Percentiles rank a stretch among this genome's conserved stretches.
Conservation (phyloP, 2,797 vertebrate genomes). For the Limosa lapponica region DNA sequence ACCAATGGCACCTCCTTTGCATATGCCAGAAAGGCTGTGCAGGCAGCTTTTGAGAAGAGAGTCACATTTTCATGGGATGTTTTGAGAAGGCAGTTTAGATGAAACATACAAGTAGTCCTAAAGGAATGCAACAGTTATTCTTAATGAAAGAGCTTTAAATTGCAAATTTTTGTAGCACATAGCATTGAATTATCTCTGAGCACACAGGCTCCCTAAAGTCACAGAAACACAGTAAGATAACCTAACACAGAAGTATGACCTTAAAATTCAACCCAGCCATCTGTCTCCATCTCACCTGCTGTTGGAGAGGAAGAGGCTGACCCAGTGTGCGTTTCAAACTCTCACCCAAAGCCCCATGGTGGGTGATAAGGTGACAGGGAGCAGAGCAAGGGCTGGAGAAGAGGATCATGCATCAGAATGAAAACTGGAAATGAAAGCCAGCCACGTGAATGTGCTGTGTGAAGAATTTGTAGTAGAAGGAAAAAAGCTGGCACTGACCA, state of each 20-base stretch:
- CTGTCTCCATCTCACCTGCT: background rate
- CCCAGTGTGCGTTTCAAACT: background rate
- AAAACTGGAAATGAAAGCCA: background rate
- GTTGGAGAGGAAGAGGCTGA: background rate
- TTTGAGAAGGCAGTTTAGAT: background rate
- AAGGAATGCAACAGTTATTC: background rate
- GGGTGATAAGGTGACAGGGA: background rate
- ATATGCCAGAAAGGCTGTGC: background rate
- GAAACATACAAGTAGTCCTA: background rate
- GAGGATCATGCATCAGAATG: background rate
- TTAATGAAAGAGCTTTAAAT: background rate
- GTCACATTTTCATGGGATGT: background rate
- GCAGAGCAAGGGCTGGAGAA: background rate
- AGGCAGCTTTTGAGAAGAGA: background rate
- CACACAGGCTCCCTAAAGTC: background rate
- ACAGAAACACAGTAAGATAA: background rate
- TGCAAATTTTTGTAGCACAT: background rate
- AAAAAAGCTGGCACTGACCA: background rate
- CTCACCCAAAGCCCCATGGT: background rate
- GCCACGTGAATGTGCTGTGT: background rate
- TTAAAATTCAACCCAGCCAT: background rate
- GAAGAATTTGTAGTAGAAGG: background rate
- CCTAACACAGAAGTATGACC: background rate
- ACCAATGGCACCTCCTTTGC: background rate
- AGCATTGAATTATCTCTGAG: background rate